These are phyloP conservation scores for Kryptopterus vitreolus DNA, from an alignment of 2,797 vertebrate species.

Conservation along the genomic window DNA sequence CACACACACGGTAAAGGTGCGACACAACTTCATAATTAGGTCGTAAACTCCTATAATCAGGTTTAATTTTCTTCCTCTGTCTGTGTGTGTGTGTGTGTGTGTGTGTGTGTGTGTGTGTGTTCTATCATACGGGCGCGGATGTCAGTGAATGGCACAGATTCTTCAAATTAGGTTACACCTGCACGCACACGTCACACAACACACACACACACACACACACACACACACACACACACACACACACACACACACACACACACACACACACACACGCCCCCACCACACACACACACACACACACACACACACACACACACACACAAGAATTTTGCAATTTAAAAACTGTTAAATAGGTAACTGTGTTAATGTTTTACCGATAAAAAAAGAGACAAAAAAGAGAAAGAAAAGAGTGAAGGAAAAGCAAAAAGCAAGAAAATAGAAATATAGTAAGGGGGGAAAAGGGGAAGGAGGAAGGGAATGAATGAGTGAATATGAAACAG, in stretches of 20 bases:
- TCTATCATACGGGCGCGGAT: background rate
- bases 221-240: slow-evolving; percentile 12
- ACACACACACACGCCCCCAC: background rate
- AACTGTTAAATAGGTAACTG: background rate
- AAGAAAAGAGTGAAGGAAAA: background rate
- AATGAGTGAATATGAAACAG: too few species aligned
- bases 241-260: background rate
- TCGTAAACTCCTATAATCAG: background rate
- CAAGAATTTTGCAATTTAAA: background rate
- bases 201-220: too few species aligned
- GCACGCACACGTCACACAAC: too few species aligned
- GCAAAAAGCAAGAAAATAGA: background rate
- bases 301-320: too few species aligned
- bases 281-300: too few species aligned
- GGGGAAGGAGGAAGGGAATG: background rate
- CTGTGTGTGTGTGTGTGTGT: background rate
- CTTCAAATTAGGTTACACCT: background rate
- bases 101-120: background rate
- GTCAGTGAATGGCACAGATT: background rate
- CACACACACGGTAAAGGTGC: background rate
- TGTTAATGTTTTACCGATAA: background rate
- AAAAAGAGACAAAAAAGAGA: background rate
- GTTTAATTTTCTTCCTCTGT: too few species aligned
- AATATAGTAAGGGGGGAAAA: background rate
- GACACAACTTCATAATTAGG: background rate